A percentile compares a stretch with the other conserved stretches of the same genome.
These are phyloP conservation scores for Uloborus plumipes DNA, from an alignment of 2,888 invertebrate genomes.

Conservation along the genomic window DNA sequence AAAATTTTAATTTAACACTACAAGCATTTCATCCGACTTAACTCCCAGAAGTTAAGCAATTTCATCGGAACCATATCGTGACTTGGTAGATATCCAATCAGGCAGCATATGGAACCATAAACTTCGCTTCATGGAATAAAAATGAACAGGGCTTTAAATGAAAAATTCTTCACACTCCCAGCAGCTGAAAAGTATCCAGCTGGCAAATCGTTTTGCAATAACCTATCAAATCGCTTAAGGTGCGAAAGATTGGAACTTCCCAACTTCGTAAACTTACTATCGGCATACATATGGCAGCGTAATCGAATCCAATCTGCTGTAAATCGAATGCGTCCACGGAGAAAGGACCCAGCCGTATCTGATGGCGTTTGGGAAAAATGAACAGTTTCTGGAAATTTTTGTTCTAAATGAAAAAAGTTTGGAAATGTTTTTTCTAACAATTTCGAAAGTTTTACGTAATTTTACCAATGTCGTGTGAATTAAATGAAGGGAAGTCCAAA, in stretches of 20 bases:
- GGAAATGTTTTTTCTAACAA: no score
- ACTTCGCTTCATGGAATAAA: no score
- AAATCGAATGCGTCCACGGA: not conserved
- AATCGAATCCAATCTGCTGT: not conserved
- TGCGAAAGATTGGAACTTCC: constrained; percentile 3
- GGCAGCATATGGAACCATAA: no score
- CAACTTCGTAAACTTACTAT: not conserved
- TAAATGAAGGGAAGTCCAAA: no score
- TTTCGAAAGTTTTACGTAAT: not conserved
- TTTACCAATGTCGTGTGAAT: no score
- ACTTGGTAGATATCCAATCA: no score
- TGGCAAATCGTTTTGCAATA: not conserved
- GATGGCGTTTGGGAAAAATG: not conserved
- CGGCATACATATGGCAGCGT: not conserved
- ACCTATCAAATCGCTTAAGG: constrained; percentile 6
- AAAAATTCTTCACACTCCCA: not conserved
- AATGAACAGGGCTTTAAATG: no score
- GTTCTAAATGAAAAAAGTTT: not conserved
- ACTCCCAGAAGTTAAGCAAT: no score
- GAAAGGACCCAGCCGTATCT: not conserved
- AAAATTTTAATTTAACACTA: no score
- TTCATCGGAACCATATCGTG: no score
- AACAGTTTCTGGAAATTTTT: not conserved
- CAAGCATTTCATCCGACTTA: no score
- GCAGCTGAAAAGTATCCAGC: not conserved